These are phyloP conservation scores for Ochropacha duplaris DNA, from an alignment of 2,888 invertebrate species.

Conservation along the genomic window DNA sequence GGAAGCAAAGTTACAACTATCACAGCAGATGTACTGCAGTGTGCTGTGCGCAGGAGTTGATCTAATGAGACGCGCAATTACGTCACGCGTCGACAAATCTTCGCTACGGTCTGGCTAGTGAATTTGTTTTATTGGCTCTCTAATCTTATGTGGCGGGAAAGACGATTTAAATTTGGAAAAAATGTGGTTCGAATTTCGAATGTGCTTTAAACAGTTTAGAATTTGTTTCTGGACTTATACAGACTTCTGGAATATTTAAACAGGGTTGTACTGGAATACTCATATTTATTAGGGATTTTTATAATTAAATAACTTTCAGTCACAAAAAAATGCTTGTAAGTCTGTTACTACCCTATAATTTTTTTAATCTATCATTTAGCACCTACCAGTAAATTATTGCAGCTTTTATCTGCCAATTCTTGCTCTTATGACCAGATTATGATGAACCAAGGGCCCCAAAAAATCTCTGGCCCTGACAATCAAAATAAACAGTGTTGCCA, in stretches of 20 bases:
- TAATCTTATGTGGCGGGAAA: neutral
- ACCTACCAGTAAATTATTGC: too few relatives aligned
- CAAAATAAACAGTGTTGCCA: neutral
- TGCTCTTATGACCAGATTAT: too few relatives aligned
- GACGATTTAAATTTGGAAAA: neutral
- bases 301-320: too few relatives aligned
- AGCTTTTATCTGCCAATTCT: too few relatives aligned
- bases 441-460: too few relatives aligned
- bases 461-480: neutral
- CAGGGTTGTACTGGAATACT: too few relatives aligned
- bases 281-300: too few relatives aligned
- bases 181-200: neutral
- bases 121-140: constrained; percentile 9
- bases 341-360: too few relatives aligned
- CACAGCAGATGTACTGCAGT: constrained; percentile 3
- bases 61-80: constrained; percentile 55
- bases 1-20: neutral
- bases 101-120: constrained; percentile 7
- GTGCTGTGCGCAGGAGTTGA: constrained; percentile 38
- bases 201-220: neutral
- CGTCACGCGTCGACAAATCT: constrained; percentile 22
- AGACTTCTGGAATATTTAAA: too few relatives aligned
- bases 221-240: too few relatives aligned
- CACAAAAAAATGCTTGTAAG: too few relatives aligned
- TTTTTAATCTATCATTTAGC: too few relatives aligned